Evolutionary conservation across 2,797 vertebrate species (phyloP).

Genomic region (Sebastes oblongus): DNA sequence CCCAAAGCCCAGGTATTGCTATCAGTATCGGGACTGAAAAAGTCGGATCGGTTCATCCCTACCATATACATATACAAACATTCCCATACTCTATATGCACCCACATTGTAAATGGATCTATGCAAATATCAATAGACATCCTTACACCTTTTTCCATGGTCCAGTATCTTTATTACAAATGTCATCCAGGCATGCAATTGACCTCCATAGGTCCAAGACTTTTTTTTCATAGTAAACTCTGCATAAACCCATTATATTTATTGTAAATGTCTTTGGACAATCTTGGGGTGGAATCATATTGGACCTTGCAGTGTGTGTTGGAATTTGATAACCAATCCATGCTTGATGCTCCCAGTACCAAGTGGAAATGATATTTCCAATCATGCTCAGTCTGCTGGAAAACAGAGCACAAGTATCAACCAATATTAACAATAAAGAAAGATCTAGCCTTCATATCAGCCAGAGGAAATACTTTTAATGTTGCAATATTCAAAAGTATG

Average conservation of each 20-base stretch:
- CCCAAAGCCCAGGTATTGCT: too few species aligned
- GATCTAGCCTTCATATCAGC: constrained; percentile 70
- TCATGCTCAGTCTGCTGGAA: constrained; percentile 52
- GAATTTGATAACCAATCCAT: constrained; percentile 73
- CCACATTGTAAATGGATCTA: constrained; percentile 11
- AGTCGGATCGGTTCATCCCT: too few species aligned
- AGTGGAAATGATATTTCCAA: constrained; percentile 75
- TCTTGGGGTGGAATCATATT: constrained; percentile 62
- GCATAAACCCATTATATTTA: constrained; percentile 45
- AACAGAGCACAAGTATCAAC: constrained; percentile 62
- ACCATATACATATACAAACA: neutral
- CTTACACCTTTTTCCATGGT: constrained; percentile 16
- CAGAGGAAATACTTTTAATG: constrained; percentile 72
- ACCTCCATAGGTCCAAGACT: constrained; percentile 46
- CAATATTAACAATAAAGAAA: constrained; percentile 68
- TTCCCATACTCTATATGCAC: neutral
- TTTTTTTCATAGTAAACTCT: constrained; percentile 17
- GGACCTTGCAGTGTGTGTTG: constrained; percentile 63
- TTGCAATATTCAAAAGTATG: constrained; percentile 71
- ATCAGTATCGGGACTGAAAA: too few species aligned
- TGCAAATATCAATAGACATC: constrained; percentile 46
- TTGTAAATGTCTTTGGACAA: constrained; percentile 66
- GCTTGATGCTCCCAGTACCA: constrained; percentile 58
- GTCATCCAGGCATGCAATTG: constrained; percentile 61
- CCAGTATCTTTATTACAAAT: constrained; percentile 58